These are phyloP conservation scores for Zelostemma sp. DNA, from an alignment of 1,140 invertebrate species.

Conservation along the genomic window DNA sequence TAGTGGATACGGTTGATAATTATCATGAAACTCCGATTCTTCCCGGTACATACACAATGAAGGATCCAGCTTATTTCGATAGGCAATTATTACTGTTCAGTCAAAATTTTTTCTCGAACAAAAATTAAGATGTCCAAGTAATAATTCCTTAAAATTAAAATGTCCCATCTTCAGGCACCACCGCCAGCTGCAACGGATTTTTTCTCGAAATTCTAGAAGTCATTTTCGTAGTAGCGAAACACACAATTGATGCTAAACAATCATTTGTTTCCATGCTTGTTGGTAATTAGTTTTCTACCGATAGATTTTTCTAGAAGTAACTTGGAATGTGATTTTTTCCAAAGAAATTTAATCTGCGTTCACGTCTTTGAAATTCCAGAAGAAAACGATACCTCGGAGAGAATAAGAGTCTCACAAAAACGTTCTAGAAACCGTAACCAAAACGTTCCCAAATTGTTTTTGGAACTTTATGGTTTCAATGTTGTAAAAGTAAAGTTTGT, in stretches of 20 bases:
- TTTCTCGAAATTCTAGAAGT: constrained; percentile 88
- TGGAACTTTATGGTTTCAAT: too few relatives aligned
- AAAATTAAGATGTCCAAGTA: too few relatives aligned
- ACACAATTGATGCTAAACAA: constrained; percentile 86
- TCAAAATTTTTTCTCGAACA: constrained; percentile 28
- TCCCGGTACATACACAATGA: constrained; percentile 74
- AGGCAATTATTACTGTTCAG: constrained; percentile 84
- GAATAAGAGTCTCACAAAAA: too few relatives aligned
- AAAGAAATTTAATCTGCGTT: neutral
- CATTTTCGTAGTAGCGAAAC: constrained; percentile 87
- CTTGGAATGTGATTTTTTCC: too few relatives aligned
- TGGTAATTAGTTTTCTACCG: constrained; percentile 50
- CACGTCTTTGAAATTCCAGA: constrained; percentile 78
- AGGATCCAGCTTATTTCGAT: constrained; percentile 88
- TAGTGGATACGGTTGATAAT: constrained; percentile 84
- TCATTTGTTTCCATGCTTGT: constrained; percentile 83
- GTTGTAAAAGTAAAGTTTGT: too few relatives aligned
- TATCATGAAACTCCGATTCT: constrained; percentile 61
- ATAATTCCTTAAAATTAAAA: too few relatives aligned
- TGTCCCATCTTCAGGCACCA: constrained; percentile 79
- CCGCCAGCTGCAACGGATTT: constrained; percentile 90
- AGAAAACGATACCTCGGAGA: constrained; percentile 72
- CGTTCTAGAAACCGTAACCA: too few relatives aligned
- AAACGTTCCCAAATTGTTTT: too few relatives aligned
- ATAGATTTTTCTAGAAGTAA: too few relatives aligned